Percentiles rank a stretch among this genome's conserved stretches.
phyloP scores from a whole-genome alignment of 1,140 invertebrate species.

The Ctenoplectra terminalis region DNA sequence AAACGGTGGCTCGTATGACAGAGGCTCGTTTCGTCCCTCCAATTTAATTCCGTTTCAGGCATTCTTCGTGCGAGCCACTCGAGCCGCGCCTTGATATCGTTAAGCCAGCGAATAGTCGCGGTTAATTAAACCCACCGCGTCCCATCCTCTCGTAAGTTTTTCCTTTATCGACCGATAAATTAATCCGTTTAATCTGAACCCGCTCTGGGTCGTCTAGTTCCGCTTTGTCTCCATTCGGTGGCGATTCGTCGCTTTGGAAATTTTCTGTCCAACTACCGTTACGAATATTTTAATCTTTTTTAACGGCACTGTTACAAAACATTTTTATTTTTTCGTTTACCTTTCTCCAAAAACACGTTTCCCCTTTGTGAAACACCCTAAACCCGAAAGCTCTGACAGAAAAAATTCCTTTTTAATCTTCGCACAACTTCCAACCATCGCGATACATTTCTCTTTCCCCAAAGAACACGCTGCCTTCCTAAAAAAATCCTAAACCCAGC shows the following conservation, averaged over 20 bases:
- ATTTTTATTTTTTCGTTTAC: too few relatives aligned
- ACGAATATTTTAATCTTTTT: too few relatives aligned
- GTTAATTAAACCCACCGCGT: slow-evolving; percentile 58
- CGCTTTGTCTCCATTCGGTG: neutral
- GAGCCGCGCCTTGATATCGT: slow-evolving; percentile 47
- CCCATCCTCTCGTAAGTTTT: slow-evolving; percentile 21
- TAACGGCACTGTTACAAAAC: too few relatives aligned
- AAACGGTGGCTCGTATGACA: slow-evolving; percentile 15
- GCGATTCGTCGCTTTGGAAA: neutral
- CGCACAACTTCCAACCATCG: too few relatives aligned
- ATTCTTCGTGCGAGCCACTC: slow-evolving; percentile 40
- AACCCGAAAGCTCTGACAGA: too few relatives aligned
- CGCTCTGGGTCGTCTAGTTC: too few relatives aligned
- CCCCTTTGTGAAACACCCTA: too few relatives aligned
- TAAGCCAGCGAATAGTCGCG: slow-evolving; percentile 40
- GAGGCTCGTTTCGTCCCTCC: slow-evolving; percentile 44
- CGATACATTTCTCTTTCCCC: too few relatives aligned
- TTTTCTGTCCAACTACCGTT: neutral
- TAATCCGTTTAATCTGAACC: slow-evolving; percentile 26
- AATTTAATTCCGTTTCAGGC: slow-evolving; percentile 50
- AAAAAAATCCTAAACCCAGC: too few relatives aligned
- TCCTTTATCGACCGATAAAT: slow-evolving; percentile 33
- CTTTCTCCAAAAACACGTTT: too few relatives aligned
- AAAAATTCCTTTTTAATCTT: too few relatives aligned
- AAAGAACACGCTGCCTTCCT: too few relatives aligned